Conservation (phyloP, 2,888 invertebrate species). For the Heliconius hortense region DNA sequence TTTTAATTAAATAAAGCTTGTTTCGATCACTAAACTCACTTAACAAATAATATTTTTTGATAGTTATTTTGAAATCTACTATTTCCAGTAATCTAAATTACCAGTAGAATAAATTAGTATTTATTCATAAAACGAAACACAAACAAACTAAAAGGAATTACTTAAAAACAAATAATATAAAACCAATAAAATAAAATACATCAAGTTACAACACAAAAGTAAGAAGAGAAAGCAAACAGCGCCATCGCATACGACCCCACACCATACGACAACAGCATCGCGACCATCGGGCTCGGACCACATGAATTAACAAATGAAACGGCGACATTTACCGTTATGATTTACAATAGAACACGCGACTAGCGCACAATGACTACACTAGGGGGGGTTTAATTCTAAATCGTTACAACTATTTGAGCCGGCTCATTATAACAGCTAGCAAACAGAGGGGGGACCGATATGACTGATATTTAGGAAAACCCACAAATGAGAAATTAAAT, state of each 20-base stretch:
- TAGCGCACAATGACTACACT: slow-evolving; percentile 59
- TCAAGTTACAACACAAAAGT: background rate
- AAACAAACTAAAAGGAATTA: background rate
- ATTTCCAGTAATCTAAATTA: too few relatives aligned
- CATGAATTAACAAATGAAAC: slow-evolving; percentile 78
- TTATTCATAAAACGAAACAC: background rate
- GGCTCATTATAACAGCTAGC: slow-evolving; percentile 18
- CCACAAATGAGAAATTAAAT: slow-evolving; percentile 10
- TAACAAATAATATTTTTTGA: background rate
- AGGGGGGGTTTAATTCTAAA: slow-evolving; percentile 25
- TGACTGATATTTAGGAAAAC: slow-evolving; percentile 5
- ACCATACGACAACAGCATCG: slow-evolving; percentile 22
- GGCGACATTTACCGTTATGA: slow-evolving; percentile 70
- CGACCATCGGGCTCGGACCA: slow-evolving; percentile 32
- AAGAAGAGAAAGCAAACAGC: slow-evolving; percentile 12
- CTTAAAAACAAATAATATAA: background rate
- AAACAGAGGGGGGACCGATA: slow-evolving; percentile 3
- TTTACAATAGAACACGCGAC: slow-evolving; percentile 62
- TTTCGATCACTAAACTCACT: background rate
- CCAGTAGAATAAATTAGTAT: background rate
- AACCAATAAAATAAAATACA: background rate
- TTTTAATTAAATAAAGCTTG: background rate
- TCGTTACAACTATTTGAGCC: slow-evolving; percentile 14
- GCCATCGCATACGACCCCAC: background rate
- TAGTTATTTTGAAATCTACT: background rate